phyloP scores from a whole-genome alignment of 2,888 invertebrate species.

The Volucella inflata region DNA sequence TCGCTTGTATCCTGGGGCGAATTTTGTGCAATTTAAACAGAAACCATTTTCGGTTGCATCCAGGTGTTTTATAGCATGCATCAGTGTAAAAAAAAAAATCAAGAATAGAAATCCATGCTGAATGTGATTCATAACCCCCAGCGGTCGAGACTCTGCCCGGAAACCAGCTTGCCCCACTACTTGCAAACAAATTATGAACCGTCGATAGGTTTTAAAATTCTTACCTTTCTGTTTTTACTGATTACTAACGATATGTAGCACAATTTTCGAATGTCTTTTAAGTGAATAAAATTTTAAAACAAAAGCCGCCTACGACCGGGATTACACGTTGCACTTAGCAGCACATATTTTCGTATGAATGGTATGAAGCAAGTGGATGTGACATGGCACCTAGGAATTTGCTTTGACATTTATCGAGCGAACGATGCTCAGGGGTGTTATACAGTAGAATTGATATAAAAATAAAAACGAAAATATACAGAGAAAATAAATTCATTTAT shows the following conservation, averaged over 20 bases:
- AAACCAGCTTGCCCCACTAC: slow-evolving; percentile 27
- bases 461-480: too few species aligned
- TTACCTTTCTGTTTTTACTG: slow-evolving; percentile 15
- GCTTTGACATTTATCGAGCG: slow-evolving; percentile 28
- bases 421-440: slow-evolving; percentile 12
- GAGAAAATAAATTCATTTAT: too few species aligned
- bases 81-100: background rate
- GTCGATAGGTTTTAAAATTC: background rate
- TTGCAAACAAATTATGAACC: slow-evolving; percentile 38
- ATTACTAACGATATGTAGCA: slow-evolving; percentile 6
- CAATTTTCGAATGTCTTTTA: slow-evolving; percentile 21
- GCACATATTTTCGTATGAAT: slow-evolving; percentile 56
- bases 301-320: slow-evolving; percentile 60
- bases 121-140: slow-evolving; percentile 61
- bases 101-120: slow-evolving; percentile 32
- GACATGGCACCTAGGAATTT: slow-evolving; percentile 51
- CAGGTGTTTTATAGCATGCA: background rate
- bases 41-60: background rate
- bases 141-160: background rate
- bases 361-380: slow-evolving; percentile 25
- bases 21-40: background rate
- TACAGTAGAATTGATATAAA: background rate
- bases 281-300: slow-evolving; percentile 27
- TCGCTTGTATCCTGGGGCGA: background rate
- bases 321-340: slow-evolving; percentile 50